These are phyloP conservation scores for Xiphophorus couchianus DNA, from an alignment of 2,113 vertebrate genomes.

Conservation along the genomic window DNA sequence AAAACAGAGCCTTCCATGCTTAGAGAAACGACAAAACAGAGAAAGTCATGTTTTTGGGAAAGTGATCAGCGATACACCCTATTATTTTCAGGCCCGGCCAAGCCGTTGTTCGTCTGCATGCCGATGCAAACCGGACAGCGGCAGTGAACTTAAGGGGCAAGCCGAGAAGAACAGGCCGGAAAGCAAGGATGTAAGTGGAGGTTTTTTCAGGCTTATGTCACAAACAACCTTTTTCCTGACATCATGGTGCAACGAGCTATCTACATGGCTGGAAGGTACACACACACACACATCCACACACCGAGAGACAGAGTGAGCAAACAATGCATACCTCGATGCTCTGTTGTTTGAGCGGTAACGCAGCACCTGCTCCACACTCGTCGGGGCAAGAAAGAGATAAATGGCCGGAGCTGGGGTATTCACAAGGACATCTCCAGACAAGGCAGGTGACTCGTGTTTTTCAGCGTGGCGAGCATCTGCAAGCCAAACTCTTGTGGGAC, in stretches of 20 bases:
- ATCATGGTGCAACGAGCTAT: conserved; percentile 48
- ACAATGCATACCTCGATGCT: conserved; percentile 43
- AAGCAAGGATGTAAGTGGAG: neutral
- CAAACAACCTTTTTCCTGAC: conserved; percentile 57
- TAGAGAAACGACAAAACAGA: conserved; percentile 14
- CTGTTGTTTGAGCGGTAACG: conserved; percentile 42
- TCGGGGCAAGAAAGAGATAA: conserved; percentile 41
- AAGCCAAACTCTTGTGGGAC: conserved; percentile 34
- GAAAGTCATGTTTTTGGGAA: neutral
- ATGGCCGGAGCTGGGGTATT: conserved; percentile 20
- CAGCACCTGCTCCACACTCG: conserved; percentile 53
- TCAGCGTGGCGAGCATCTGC: conserved; percentile 12
- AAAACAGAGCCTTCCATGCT: conserved; percentile 23
- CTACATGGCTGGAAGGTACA: conserved; percentile 54
- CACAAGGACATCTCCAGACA: conserved; percentile 49
- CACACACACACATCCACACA: conserved; percentile 22
- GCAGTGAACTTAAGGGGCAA: neutral
- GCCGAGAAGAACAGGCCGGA: conserved; percentile 8
- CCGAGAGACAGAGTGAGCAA: conserved; percentile 40
- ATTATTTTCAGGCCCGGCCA: neutral
- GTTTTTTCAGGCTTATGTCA: conserved; percentile 50
- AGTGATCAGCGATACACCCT: neutral
- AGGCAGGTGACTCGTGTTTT: conserved; percentile 26
- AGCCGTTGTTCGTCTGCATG: neutral
- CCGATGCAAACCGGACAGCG: conserved; percentile 30